phyloP scores from a whole-genome alignment of 2,797 vertebrate species.

The Mus minutoides region DNA sequence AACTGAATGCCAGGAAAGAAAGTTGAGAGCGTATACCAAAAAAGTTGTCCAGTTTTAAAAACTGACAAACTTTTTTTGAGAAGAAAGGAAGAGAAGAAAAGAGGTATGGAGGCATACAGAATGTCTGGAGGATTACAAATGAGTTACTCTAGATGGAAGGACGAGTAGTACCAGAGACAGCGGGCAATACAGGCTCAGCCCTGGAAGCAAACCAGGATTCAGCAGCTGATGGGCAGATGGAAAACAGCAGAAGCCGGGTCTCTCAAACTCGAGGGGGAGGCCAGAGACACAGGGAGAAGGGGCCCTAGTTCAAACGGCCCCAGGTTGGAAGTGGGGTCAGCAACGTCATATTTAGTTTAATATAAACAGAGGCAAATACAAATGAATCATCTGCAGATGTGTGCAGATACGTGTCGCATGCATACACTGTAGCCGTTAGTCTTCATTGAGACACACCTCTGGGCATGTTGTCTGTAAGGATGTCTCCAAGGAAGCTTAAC shows the following conservation, averaged over 20 bases:
- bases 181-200: background rate
- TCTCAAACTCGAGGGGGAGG: background rate
- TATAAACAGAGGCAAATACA: background rate
- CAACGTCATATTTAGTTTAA: background rate
- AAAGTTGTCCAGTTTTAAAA: background rate
- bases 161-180: background rate
- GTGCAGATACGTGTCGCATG: background rate
- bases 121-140: conserved; percentile 29
- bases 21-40: background rate
- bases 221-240: conserved; percentile 16
- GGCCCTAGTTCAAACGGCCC: background rate
- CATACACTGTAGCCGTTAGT: background rate
- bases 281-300: conserved; percentile 12
- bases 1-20: background rate
- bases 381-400: conserved; percentile 9
- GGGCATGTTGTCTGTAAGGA: background rate
- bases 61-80: background rate
- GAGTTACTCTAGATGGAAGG: conserved; percentile 1
- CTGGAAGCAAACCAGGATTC: background rate
- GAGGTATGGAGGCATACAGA: background rate
- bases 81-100: background rate
- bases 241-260: background rate
- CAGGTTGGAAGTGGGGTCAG: background rate
- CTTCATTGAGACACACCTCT: background rate
- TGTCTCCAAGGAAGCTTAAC: background rate